Evolutionary conservation across 1,140 invertebrate genomes (phyloP), one percentile per base, ranked within the genome.

Genomic region (Drosophila sproati): DNA sequence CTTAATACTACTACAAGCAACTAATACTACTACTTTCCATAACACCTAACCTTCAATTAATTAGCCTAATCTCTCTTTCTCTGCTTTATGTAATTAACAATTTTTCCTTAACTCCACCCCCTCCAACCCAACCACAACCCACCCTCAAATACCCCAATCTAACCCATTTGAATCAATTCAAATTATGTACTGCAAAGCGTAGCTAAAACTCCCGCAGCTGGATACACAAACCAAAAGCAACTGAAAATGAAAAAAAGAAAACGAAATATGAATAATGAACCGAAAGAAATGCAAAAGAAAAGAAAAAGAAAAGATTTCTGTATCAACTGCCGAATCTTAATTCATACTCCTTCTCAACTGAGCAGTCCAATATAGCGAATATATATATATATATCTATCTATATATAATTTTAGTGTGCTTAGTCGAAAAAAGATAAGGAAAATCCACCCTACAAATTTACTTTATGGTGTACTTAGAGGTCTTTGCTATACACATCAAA

Each of bases 251-350:
- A 69, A 70, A 52, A 69, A 74, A 69, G 68, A 52, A 69, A 74
- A 69, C 34, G 56, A 72, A 81, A 81, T 62, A 56, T 45, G 62
- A 69, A 35, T 10, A 69, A 78, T 67, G 69, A 80, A 78, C 68
- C 55, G 43, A 61, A 57, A 67, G 52, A 71, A 73, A 48, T 12
- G 6, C 51, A 61, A 55, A 79, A 59, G 43, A 54, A 80, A 20
- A 20, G 20, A 70, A 48, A 78, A 78, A 68, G 76, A 72, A 67
- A 73, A 90, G 91, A 92, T 92, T 92, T 92, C 91, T 92, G 91
- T 92, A 92, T 92, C 87, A 92, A 92, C 91, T 89, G 91, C 91
- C 91, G 91, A 92, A 92, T 92, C 91, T 92, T 92, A 92, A 92
- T 91, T 92, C 91, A 92, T 92, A 92, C 91, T 92, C 91, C 91